Evolutionary conservation across 2,888 invertebrate genomes (phyloP).

Genomic region (Selenia dentaria): DNA sequence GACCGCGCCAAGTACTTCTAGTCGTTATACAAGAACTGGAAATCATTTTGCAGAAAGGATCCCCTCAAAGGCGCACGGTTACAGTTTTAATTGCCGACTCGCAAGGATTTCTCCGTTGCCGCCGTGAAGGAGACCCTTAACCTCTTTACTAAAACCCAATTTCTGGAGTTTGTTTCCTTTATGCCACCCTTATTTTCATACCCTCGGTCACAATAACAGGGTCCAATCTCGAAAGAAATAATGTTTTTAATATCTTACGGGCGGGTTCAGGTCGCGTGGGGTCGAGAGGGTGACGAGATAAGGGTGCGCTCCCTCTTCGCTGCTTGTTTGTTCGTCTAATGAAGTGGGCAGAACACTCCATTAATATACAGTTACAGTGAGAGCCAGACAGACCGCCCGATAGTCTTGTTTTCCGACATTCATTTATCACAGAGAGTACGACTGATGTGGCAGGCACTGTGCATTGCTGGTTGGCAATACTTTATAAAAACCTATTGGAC

Average conservation of each 20-base stretch:
- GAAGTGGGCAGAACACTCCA: constrained; percentile 71
- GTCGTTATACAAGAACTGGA: constrained; percentile 15
- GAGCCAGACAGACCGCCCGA: constrained; percentile 44
- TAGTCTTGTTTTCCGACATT: constrained; percentile 36
- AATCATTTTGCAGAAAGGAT: constrained; percentile 23
- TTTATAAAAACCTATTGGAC: not conserved
- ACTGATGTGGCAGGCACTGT: constrained; percentile 21
- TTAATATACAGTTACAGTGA: constrained; percentile 70
- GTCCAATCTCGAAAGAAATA: constrained; percentile 38
- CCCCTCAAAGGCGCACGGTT: constrained; percentile 17
- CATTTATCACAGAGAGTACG: constrained; percentile 33
- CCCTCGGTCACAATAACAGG: constrained; percentile 43
- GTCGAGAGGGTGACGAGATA: constrained; percentile 69
- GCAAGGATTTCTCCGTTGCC: constrained; percentile 18
- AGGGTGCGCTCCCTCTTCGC: constrained; percentile 57
- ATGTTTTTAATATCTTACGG: constrained; percentile 46
- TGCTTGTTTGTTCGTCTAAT: constrained; percentile 76
- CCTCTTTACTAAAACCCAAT: constrained; percentile 36
- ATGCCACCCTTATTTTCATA: constrained; percentile 35
- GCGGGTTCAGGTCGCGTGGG: constrained; percentile 40
- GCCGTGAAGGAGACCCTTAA: constrained; percentile 35
- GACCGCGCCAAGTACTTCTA: constrained; percentile 4
- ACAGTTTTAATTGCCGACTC: constrained; percentile 31
- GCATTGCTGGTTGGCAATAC: constrained; percentile 2
- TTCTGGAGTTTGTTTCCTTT: constrained; percentile 42